Conservation (phyloP, 2,797 vertebrate species). For the Danio tinwini region DNA sequence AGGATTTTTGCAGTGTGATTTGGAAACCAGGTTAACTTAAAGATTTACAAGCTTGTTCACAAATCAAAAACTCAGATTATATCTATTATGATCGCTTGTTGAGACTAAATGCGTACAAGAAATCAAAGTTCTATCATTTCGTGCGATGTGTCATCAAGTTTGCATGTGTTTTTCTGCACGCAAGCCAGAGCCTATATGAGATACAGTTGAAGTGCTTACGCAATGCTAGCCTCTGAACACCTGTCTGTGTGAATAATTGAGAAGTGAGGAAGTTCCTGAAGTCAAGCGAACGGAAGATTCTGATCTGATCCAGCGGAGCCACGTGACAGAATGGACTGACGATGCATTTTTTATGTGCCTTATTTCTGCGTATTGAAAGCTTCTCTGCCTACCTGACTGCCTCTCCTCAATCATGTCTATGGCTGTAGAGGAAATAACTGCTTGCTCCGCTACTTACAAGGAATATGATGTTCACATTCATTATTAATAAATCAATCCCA, state of each 20-base stretch:
- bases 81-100: too few relatives aligned
- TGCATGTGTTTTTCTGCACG: not conserved
- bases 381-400: slow-evolving; percentile 29
- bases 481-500: not conserved
- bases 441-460: not conserved
- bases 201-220: not conserved
- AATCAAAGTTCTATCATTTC: not conserved
- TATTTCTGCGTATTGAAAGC: slow-evolving; percentile 48
- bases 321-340: slow-evolving; percentile 17
- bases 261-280: slow-evolving; percentile 8
- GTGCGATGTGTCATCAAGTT: not conserved
- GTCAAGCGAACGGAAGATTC: not conserved
- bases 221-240: not conserved
- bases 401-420: slow-evolving; percentile 25
- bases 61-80: too few relatives aligned
- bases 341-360: slow-evolving; percentile 32
- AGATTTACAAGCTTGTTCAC: too few relatives aligned
- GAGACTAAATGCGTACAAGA: not conserved
- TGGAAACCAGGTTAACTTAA: too few relatives aligned
- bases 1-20: too few relatives aligned
- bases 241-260: slow-evolving; percentile 24
- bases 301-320: not conserved
- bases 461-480: not conserved
- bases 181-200: not conserved
- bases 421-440: slow-evolving; percentile 8